phyloP scores from a whole-genome alignment of 2,797 vertebrate genomes.

The Aratinga solstitialis region DNA sequence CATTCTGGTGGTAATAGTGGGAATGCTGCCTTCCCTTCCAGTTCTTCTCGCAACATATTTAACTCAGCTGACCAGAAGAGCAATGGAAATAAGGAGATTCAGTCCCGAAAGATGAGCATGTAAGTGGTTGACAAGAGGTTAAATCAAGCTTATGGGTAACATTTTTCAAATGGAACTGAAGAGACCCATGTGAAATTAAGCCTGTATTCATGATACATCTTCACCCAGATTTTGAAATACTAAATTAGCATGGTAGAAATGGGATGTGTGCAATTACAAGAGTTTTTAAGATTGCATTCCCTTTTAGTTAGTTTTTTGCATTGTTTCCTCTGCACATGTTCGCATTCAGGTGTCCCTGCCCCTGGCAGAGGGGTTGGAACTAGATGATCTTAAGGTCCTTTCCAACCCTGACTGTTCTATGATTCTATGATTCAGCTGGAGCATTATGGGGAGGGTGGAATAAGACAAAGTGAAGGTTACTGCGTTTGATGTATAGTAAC shows the following conservation, averaged over 20 bases:
- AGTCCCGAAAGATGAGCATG: slow-evolving; percentile 87
- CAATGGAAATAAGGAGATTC: slow-evolving; percentile 83
- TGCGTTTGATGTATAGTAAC: background rate
- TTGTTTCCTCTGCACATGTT: background rate
- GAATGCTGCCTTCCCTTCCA: slow-evolving; percentile 58
- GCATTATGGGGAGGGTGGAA: background rate
- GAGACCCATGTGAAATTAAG: background rate
- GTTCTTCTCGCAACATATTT: slow-evolving; percentile 56
- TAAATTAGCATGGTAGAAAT: background rate
- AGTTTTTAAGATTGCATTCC: background rate
- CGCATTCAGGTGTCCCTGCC: background rate
- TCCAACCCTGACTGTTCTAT: too few relatives aligned
- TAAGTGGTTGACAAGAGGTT: slow-evolving; percentile 69
- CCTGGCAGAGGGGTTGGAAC: too few relatives aligned
- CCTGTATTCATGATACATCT: background rate
- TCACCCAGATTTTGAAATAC: background rate
- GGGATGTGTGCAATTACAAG: background rate
- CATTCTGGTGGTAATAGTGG: slow-evolving; percentile 60
- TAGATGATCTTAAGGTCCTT: too few relatives aligned
- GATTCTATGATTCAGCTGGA: background rate
- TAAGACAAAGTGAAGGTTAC: background rate
- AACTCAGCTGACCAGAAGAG: slow-evolving; percentile 78
- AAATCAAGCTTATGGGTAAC: background rate
- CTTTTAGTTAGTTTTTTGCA: background rate
- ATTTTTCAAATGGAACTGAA: background rate